phyloP scores from a whole-genome alignment of 2,113 vertebrate genomes.

The Suncus etruscus region DNA sequence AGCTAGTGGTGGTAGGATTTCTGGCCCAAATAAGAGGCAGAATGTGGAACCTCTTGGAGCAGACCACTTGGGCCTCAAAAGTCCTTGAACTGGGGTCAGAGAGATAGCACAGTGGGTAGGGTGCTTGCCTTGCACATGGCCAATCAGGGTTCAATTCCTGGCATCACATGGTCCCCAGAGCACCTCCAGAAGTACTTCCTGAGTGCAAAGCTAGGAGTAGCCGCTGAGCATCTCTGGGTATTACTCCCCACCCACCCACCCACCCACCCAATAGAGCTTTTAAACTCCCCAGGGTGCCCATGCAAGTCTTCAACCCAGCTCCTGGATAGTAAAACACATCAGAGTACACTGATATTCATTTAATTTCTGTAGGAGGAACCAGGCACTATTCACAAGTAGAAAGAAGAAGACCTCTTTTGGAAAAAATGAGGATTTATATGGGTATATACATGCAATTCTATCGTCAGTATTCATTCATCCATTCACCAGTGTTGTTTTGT shows the following conservation, averaged over 20 bases:
- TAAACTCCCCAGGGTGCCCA: too few species aligned
- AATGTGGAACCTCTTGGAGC: neutral
- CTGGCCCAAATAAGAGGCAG: neutral
- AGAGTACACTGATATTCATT: neutral
- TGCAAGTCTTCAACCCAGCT: neutral
- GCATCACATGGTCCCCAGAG: too few species aligned
- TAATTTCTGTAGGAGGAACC: constrained; percentile 42
- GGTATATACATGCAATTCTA: neutral
- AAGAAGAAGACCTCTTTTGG: constrained; percentile 12
- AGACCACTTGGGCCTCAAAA: neutral
- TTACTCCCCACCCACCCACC: too few species aligned
- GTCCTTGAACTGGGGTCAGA: constrained; percentile 29
- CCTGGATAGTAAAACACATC: neutral
- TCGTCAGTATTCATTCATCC: constrained; percentile 12
- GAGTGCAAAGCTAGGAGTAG: too few species aligned
- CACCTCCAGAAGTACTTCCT: too few species aligned
- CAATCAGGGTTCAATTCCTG: too few species aligned
- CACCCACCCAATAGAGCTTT: too few species aligned
- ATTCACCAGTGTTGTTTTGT: neutral
- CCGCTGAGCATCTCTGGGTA: too few species aligned
- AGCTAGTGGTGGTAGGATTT: neutral
- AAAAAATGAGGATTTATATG: neutral
- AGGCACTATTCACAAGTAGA: neutral
- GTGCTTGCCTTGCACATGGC: too few species aligned
- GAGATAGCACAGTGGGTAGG: too few species aligned